A percentile compares a stretch with the other conserved stretches of the same genome.
Conservation (phyloP, 2,888 invertebrate genomes). For the Cordylochernes scorpioides region DNA sequence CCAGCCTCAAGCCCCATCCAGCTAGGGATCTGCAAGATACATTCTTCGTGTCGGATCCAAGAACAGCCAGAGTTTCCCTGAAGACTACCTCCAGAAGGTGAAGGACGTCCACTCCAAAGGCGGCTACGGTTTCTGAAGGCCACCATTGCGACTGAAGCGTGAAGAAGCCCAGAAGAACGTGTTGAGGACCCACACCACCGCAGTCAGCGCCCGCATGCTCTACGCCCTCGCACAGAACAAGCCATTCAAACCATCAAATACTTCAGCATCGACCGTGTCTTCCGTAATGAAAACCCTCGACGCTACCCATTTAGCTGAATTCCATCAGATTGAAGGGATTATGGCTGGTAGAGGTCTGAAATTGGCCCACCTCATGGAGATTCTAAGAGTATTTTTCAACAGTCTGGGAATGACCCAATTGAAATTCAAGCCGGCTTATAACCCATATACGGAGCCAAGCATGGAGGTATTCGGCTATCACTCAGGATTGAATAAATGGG, state of each 20-base stretch:
- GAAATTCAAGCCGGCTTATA: constrained; percentile 98
- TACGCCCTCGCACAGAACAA: constrained; percentile 62
- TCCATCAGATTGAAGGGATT: constrained; percentile 93
- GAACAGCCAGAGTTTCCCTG: no score
- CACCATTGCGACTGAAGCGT: no score
- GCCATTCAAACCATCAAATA: constrained; percentile 80
- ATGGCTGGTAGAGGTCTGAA: constrained; percentile 67
- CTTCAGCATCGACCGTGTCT: constrained; percentile 94
- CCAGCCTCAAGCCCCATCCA: no score
- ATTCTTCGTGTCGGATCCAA: no score
- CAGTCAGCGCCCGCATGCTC: constrained; percentile 80
- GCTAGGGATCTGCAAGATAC: no score
- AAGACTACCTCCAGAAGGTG: constrained; percentile 62
- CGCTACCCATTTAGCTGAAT: constrained; percentile 94
- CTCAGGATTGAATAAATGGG: constrained; percentile 50
- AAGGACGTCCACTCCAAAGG: constrained; percentile 67
- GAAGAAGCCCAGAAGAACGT: constrained; percentile 88
- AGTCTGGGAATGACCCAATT: no score
- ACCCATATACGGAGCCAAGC: constrained; percentile 96
- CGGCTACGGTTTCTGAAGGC: no score
- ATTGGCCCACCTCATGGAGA: constrained; percentile 65
- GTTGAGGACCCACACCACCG: constrained; percentile 88
- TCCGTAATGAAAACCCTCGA: constrained; percentile 93
- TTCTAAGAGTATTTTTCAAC: constrained; percentile 66
- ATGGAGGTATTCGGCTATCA: constrained; percentile 99